Evolutionary conservation across 1,140 invertebrate genomes (phyloP), one percentile per base, ranked within the genome.

Genomic region (Lordiphosa mommai): DNA sequence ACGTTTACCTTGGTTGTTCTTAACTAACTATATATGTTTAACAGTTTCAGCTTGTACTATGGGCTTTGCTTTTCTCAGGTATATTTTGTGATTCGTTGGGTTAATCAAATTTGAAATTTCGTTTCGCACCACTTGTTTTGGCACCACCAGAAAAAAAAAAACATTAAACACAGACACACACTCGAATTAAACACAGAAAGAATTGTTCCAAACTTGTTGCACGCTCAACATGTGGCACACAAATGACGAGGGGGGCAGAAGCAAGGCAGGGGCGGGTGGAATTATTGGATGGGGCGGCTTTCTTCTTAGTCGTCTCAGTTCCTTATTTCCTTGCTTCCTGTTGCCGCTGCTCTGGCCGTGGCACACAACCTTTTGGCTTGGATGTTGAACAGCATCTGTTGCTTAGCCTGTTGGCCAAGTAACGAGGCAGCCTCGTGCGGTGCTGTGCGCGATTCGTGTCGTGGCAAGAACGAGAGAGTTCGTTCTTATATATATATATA

Each of bases 311-410:
- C 30, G 32, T 29, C 13, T 30, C 60, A 8, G 49, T 47, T 40
- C 4, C 38, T 44, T 10, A 16, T 41, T 34, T 37, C 30, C 33
- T n/a, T 6, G 36, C 23, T 38, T 40, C 12, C 38, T 16, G 33
- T 32, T 30, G 17, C 6, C 27, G 46, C 12, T 47, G 41, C 33
- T 34, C 36, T 38, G 53, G 2, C 29, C 59, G 65, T 50, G 63
- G 52, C 73, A 58, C 67, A 84, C 77, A 82, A 82, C 77, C 77
- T 52, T 69, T 76, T 41, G 60, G 77, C 68, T 84, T 77, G 58
- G 49, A 72, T 84, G 77, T 84, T 84, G 72, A 70, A 77, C 77
- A 82, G 77, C 77, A 82, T 82, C 77, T 82, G 77, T 82, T 82
- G 77, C 77, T 59, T 59, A 38, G 77, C 67, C 36, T 53, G 46